A percentile compares a stretch with the other conserved stretches of the same genome.
Evolutionary conservation across 2,888 invertebrate genomes (phyloP).

Genomic region (Amphipoea oculea): DNA sequence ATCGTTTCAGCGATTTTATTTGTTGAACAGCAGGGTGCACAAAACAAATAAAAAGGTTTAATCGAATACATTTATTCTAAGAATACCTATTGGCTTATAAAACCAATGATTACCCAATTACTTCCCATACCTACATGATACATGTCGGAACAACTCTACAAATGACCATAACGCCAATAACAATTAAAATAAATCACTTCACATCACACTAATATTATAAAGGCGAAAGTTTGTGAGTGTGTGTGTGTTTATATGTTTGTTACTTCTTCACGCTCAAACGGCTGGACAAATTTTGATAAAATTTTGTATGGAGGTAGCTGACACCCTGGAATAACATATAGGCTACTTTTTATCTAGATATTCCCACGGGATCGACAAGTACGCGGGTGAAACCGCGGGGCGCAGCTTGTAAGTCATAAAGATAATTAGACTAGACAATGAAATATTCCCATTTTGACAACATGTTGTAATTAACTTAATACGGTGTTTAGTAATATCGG

Average conservation of each 20-base stretch:
- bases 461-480: slow-evolving; percentile 3
- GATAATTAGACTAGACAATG: slow-evolving; percentile 16
- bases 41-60: neutral
- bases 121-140: neutral
- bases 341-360: no score
- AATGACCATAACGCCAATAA: slow-evolving; percentile 6
- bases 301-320: no score
- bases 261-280: no score
- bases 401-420: neutral
- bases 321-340: no score
- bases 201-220: no score
- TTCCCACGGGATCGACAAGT: no score
- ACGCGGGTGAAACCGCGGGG: no score
- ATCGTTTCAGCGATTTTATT: slow-evolving; percentile 14
- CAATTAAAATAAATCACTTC: slow-evolving; percentile 8
- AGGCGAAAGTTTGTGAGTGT: no score
- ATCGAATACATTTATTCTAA: neutral
- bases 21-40: neutral
- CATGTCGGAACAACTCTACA: slow-evolving; percentile 11
- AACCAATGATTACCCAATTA: neutral
- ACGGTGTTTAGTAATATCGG: neutral
- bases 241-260: no score
- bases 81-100: neutral
- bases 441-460: neutral
- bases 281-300: no score